A percentile compares a stretch with the other conserved stretches of the same genome.
phyloP scores from a whole-genome alignment of 2,797 vertebrate genomes.

The Oceanodroma leucorhoa region DNA sequence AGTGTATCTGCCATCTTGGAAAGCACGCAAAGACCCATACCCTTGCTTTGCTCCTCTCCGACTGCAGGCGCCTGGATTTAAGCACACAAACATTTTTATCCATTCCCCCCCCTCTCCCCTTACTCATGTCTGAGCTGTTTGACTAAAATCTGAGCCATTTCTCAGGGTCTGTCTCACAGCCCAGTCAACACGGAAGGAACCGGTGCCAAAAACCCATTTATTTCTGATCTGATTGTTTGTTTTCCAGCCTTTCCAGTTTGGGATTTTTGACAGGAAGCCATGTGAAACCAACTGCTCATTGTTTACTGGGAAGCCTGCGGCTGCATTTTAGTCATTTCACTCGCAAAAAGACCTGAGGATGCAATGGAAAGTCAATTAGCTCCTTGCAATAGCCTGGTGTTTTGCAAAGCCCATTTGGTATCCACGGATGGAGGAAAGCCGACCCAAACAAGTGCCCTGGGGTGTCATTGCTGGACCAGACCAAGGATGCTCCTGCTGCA shows the following conservation, averaged over 20 bases:
- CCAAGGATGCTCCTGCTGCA: neutral
- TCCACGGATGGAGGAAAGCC: neutral
- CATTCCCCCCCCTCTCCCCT: too few species aligned
- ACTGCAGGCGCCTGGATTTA: neutral
- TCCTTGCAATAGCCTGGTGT: neutral
- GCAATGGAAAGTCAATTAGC: neutral
- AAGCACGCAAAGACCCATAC: neutral
- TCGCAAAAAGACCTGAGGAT: neutral
- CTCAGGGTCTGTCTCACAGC: constrained; percentile 70
- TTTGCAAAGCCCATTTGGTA: neutral
- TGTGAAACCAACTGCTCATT: constrained; percentile 63
- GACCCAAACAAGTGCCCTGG: neutral
- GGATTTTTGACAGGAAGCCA: constrained; percentile 66
- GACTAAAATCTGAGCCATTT: constrained; percentile 37
- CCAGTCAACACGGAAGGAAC: constrained; percentile 36
- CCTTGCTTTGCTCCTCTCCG: neutral
- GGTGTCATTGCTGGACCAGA: neutral
- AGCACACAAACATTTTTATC: neutral
- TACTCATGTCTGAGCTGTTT: neutral
- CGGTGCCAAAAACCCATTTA: constrained; percentile 27
- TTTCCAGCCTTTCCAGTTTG: constrained; percentile 64
- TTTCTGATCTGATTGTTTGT: constrained; percentile 66
- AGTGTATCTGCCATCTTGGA: constrained; percentile 18
- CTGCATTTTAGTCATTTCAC: neutral
- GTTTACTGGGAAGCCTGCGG: constrained; percentile 43